Base-by-base conservation (phyloP, 1,140 invertebrate genomes). In the Melanaphis sacchari region DNA sequence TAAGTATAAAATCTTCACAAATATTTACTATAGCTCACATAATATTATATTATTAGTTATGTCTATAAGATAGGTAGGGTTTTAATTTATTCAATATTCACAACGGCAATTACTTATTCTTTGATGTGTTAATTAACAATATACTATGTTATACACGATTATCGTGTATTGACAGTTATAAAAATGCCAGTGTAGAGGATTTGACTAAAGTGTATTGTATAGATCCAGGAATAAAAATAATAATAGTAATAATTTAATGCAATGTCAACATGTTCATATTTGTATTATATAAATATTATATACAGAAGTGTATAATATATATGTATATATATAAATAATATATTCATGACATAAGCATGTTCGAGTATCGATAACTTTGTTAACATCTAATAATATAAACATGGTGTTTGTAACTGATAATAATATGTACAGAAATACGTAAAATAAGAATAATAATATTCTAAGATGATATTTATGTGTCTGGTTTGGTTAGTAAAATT, bases 391-490 rank as follows among this genome's bases (percentile, higher is more conserved):
- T 9, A 81, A n/a, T 46, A 92, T 82, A 92, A 92, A 92, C 90
- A 82, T 43, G 22, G 90, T 92, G 81, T 46, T 82, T 40, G 90
- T 82, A 92, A 40, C 76, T 46, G 90, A 92, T 92, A 91, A 91
- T 59, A 76, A 91, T 31, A 43, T 66, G 54, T 85, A 85, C 31
- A n/a, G 31, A 91, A 76, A 91, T 91, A 91, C 38, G 49, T 66
- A 21, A 91, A 82, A 43, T 46, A 31, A 26, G n/a, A 92, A 92
- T 91, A 91, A 76, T 91, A 91, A 81, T 92, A 82, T 92, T 92
- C 90, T 49, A 81, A 46, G 66, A n/a, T n/a, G 76, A 92, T 82
- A 92, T 92, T 92, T 92, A 92, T 92, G 90, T n/a, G 90, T 92
- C 90, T 92, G 90, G 90, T 41, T 81, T 46, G 54, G 90, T 92